Evolutionary conservation across 64 coral and sea anemone species (phyloP), one percentile per base, ranked within the genome.

Genomic region (Montipora efflorescens): DNA sequence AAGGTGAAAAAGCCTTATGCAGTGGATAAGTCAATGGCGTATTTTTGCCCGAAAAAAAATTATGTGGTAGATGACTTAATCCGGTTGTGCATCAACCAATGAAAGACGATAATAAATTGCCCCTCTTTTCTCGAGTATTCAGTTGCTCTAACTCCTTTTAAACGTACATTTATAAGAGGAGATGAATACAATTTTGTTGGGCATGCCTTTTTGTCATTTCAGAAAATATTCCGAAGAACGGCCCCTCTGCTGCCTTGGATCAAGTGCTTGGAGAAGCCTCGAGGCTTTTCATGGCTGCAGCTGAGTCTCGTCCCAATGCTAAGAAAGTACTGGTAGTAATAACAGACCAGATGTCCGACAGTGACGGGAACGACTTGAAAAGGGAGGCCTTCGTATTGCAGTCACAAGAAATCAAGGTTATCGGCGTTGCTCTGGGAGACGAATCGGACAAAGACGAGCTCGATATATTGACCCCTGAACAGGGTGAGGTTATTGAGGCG

Each of bases 301-400:
- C 74, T 4, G 75, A 84, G 13, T 53, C 46, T 69, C 91, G 91
- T 7, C 82, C 91, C 18, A 66, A 78, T 44, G 68, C 91, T 8
- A 93, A 62, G 50, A 93, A 87, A 11, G 91, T 93, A 15, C 11
- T 93, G 22, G 82, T 93, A 8, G 82, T 93, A 14, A 87, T 93
- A 58, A 68, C 84, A 53, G 82, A 87, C 19, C 62, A 79, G 74
- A 46, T 70, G 0, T 87, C 91, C 2, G 84, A 75, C 13, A 93
- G 82, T 76, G 61, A 48, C 36, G 70, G 73, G 23, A 72, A 43
- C 9, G 46, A 77, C 21, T 36, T 93, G 22, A 93, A 93, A 57
- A 77, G 69, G 18, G 79, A 77, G 14, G 70, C 74, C 19, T 48
- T 93, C 47, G 48, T 57, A 22, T 15, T 93, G 13, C 52, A 87